These are phyloP conservation scores for Drosophila merina DNA, from an alignment of 2,888 invertebrate genomes.

Conservation along the genomic window DNA sequence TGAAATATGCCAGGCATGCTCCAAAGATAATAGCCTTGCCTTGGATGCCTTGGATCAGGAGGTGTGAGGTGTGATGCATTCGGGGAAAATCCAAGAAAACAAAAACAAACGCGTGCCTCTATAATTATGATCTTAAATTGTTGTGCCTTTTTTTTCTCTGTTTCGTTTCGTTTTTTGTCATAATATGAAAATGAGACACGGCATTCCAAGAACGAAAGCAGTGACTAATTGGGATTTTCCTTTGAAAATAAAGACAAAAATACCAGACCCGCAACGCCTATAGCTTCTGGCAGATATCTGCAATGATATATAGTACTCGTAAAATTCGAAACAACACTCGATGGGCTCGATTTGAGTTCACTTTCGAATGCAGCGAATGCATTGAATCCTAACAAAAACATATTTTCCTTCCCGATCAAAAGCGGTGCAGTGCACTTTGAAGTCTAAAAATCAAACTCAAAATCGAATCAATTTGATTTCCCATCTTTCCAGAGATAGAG, in stretches of 20 bases:
- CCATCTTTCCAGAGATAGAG: too few relatives aligned
- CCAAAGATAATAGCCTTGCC: conserved; percentile 33
- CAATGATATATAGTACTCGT: conserved; percentile 2
- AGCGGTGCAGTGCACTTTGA: conserved; percentile 36
- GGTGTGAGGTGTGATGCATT: background rate
- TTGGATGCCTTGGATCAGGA: too few relatives aligned
- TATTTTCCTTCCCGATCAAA: conserved; percentile 39
- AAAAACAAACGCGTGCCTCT: conserved; percentile 52
- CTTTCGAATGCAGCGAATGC: conserved; percentile 40
- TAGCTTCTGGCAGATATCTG: too few relatives aligned
- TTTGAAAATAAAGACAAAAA: conserved; percentile 35
- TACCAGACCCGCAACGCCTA: background rate
- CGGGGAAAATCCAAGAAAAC: conserved; percentile 20
- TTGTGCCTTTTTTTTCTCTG: background rate
- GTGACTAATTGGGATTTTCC: conserved; percentile 80
- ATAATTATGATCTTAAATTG: conserved; percentile 58
- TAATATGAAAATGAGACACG: conserved; percentile 46
- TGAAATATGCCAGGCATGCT: conserved; percentile 73
- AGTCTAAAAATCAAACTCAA: conserved; percentile 6
- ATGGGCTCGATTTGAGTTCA: conserved; percentile 41
- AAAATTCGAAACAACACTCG: conserved; percentile 23
- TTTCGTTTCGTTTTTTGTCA: conserved; percentile 23
- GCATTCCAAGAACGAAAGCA: conserved; percentile 30
- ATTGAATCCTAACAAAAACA: conserved; percentile 39
- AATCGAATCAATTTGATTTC: conserved; percentile 21